These are phyloP conservation scores for Cataglyphis livida DNA, from an alignment of 2,888 invertebrate species.

Conservation along the genomic window DNA sequence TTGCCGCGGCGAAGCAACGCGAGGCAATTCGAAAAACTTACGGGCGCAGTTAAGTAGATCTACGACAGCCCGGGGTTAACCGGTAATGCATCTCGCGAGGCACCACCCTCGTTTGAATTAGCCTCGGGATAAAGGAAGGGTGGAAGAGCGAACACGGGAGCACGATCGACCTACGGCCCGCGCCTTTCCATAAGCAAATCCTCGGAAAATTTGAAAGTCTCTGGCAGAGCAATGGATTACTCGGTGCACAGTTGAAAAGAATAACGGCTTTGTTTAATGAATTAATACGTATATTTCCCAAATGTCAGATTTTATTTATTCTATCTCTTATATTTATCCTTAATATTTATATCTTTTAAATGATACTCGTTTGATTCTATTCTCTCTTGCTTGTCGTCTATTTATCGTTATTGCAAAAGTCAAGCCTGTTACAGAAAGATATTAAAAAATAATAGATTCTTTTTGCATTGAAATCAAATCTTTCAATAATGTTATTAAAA, in stretches of 20 bases:
- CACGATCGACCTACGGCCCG: conserved; percentile 40
- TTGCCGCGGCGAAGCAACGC: conserved; percentile 47
- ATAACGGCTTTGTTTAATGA: conserved; percentile 54
- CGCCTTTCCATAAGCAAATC: conserved; percentile 62
- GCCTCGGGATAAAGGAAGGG: conserved; percentile 42
- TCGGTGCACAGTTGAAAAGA: conserved; percentile 11
- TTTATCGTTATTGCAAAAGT: not conserved
- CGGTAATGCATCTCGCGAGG: conserved; percentile 71
- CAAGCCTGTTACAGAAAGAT: not conserved
- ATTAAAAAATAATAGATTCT: not conserved
- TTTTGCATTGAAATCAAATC: not conserved
- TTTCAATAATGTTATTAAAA: not conserved
- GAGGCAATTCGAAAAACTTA: conserved; percentile 74
- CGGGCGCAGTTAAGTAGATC: conserved; percentile 77
- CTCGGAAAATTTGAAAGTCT: conserved; percentile 60
- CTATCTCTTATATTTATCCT: not conserved
- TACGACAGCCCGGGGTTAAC: conserved; percentile 78
- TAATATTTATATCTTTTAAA: not conserved
- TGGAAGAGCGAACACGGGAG: conserved; percentile 28
- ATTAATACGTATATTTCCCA: conserved; percentile 45
- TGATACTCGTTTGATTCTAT: not conserved
- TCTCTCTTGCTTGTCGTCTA: not conserved
- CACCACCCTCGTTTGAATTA: conserved; percentile 54
- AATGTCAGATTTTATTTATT: conserved; percentile 9
- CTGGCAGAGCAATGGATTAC: conserved; percentile 47